phyloP scores from a whole-genome alignment of 2,888 invertebrate genomes.

The Tanypteryx hageni region DNA sequence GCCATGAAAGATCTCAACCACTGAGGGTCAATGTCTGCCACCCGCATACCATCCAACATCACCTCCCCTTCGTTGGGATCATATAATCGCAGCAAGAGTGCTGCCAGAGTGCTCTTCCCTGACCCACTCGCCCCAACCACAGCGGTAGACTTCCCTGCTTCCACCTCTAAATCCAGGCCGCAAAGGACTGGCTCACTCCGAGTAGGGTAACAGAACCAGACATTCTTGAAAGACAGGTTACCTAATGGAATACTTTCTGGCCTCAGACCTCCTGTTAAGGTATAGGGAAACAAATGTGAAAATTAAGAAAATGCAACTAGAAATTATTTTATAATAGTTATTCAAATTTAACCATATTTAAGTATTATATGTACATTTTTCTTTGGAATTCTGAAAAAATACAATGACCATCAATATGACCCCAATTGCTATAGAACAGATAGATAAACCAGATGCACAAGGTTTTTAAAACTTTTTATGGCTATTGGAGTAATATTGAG shows the following conservation, averaged over 20 bases:
- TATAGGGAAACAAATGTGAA: constrained; percentile 67
- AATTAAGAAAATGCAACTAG: neutral
- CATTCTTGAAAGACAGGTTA: constrained; percentile 84
- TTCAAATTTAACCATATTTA: no score
- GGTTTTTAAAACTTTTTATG: no score
- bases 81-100: constrained; percentile 89
- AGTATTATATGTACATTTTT: no score
- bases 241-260: constrained; percentile 80
- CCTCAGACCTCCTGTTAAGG: constrained; percentile 79
- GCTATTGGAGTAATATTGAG: no score
- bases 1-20: constrained; percentile 94
- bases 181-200: constrained; percentile 81
- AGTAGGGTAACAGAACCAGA: constrained; percentile 86
- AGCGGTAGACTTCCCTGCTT: constrained; percentile 86
- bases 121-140: constrained; percentile 95
- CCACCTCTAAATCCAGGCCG: constrained; percentile 82
- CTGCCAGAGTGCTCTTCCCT: constrained; percentile 95
- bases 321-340: no score
- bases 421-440: no score
- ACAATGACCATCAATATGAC: no score
- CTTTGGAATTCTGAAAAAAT: no score
- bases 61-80: constrained; percentile 87
- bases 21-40: constrained; percentile 85
- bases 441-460: no score
- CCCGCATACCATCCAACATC: constrained; percentile 85